phyloP scores from a whole-genome alignment of 2,797 vertebrate species.

The Cynopterus sphinx region DNA sequence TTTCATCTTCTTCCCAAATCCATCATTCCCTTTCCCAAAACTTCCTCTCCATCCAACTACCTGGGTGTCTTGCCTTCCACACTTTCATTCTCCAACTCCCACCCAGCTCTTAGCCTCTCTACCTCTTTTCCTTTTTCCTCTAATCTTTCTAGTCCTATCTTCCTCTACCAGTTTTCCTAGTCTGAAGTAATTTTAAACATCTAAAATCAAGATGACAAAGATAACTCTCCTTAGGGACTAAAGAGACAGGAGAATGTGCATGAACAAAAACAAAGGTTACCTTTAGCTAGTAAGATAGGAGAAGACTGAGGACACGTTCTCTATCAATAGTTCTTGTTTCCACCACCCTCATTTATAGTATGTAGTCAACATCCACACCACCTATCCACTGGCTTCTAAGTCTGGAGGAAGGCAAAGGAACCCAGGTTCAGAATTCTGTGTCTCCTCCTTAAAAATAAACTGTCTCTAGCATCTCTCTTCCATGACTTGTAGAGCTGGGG shows the following conservation, averaged over 20 bases:
- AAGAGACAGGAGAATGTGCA: neutral
- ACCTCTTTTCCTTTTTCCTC: neutral
- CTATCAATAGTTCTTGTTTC: neutral
- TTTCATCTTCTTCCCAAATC: neutral
- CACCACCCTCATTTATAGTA: neutral
- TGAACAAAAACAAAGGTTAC: neutral
- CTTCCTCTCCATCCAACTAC: neutral
- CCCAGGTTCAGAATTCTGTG: neutral
- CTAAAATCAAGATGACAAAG: neutral
- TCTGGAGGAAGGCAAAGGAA: neutral
- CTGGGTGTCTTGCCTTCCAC: neutral
- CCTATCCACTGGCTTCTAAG: neutral
- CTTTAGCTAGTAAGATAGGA: neutral
- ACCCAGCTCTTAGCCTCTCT: neutral
- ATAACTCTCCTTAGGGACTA: neutral
- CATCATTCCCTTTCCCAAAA: neutral
- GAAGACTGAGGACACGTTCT: neutral
- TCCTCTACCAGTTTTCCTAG: neutral
- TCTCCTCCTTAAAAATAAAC: neutral
- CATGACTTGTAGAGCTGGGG: neutral
- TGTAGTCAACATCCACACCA: neutral
- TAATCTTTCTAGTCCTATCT: neutral
- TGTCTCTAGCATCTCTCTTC: neutral
- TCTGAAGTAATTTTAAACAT: neutral
- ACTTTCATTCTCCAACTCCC: neutral